phyloP scores from a whole-genome alignment of 1,140 invertebrate genomes.

The Cydia pomonella region DNA sequence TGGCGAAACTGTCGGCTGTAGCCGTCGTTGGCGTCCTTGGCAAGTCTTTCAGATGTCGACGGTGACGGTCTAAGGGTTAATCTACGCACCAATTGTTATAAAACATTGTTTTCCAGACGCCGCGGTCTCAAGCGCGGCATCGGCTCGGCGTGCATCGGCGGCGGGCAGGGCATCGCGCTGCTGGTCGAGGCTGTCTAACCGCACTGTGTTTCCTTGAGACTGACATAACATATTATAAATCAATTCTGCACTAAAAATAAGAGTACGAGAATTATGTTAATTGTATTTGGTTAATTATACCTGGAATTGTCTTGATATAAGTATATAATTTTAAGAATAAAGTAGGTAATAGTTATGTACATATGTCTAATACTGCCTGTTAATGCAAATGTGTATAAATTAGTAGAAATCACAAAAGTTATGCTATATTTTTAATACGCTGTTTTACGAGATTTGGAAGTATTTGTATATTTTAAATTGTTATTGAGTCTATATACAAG shows the following conservation, averaged over 20 bases:
- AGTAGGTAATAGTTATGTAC: not conserved
- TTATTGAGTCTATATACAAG: constrained; percentile 1
- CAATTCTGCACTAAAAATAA: too few relatives aligned
- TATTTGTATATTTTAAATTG: not conserved
- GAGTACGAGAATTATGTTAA: not conserved
- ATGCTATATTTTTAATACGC: constrained; percentile 4
- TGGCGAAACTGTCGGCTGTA: too few relatives aligned
- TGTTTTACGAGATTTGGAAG: not conserved
- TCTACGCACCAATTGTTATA: too few relatives aligned
- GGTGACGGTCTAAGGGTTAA: too few relatives aligned
- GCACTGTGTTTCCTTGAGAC: constrained; percentile 65
- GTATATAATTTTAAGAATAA: not conserved
- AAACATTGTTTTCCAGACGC: constrained; percentile 82
- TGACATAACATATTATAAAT: not conserved
- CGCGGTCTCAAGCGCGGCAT: constrained; percentile 91
- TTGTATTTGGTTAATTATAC: not conserved
- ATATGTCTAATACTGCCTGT: not conserved
- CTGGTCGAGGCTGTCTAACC: constrained; percentile 70
- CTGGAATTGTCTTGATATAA: not conserved
- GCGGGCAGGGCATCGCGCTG: constrained; percentile 88
- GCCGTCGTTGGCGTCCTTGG: too few relatives aligned
- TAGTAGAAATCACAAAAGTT: not conserved
- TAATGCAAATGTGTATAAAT: not conserved
- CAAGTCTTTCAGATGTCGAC: too few relatives aligned
- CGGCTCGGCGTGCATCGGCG: constrained; percentile 98